A percentile compares a stretch with the other conserved stretches of the same genome.
Conservation (phyloP, 2,797 vertebrate species). For the Tapirus indicus region DNA sequence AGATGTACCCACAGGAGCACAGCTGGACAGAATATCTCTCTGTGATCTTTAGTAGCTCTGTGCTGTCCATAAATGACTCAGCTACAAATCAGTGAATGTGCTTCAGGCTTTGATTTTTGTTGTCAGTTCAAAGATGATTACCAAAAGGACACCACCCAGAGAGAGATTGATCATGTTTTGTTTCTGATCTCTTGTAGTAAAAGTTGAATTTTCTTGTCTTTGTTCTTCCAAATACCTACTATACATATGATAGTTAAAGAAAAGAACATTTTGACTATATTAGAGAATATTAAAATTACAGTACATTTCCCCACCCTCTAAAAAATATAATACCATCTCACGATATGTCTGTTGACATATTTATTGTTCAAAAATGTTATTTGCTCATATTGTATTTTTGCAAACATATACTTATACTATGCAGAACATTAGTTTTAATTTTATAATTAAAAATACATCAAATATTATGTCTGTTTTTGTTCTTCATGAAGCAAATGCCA, state of each 20-base stretch:
- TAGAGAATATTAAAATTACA: slow-evolving; percentile 39
- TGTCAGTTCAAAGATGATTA: slow-evolving; percentile 62
- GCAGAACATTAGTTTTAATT: slow-evolving; percentile 10
- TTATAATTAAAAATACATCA: not conserved
- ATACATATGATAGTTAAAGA: not conserved
- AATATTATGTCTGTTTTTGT: not conserved
- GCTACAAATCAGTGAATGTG: slow-evolving; percentile 36
- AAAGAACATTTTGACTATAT: not conserved
- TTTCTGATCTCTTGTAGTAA: slow-evolving; percentile 41
- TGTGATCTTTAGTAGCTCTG: slow-evolving; percentile 31
- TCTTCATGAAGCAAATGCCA: not conserved
- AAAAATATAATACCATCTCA: not conserved
- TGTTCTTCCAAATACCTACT: not conserved
- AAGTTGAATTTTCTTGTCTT: slow-evolving; percentile 41
- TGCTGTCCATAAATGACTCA: slow-evolving; percentile 35
- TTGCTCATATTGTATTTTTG: not conserved
- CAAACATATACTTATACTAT: not conserved
- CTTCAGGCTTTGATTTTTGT: slow-evolving; percentile 59
- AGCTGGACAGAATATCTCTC: slow-evolving; percentile 12
- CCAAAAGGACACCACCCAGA: not conserved
- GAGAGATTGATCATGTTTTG: slow-evolving; percentile 12
- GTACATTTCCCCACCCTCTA: not conserved
- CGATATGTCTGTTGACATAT: not conserved
- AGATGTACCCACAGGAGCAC: not conserved
- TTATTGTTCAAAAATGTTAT: not conserved